A percentile compares a stretch with the other conserved stretches of the same genome.
These are phyloP conservation scores for Griposia aprilina DNA, from an alignment of 2,888 invertebrate species.

Conservation along the genomic window DNA sequence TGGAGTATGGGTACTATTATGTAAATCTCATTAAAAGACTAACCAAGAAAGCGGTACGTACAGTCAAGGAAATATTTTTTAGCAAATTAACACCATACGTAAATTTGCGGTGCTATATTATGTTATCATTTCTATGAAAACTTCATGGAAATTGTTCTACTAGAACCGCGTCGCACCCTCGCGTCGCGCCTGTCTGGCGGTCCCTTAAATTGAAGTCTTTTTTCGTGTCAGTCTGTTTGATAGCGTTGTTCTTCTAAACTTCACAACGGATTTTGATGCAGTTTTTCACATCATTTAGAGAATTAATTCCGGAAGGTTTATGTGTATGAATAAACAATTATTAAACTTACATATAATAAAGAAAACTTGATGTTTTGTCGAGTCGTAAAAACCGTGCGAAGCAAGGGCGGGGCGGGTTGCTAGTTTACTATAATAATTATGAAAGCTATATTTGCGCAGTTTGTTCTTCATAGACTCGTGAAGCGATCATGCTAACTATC, in stretches of 20 bases:
- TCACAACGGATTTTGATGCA: background rate
- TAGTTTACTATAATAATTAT: constrained; percentile 2
- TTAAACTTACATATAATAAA: background rate
- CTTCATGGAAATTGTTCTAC: no score
- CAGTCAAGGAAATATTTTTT: background rate
- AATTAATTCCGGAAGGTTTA: no score
- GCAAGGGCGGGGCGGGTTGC: no score
- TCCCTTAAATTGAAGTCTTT: no score
- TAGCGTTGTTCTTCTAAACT: background rate
- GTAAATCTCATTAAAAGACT: background rate
- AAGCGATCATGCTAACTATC: constrained; percentile 43
- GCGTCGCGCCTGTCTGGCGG: no score
- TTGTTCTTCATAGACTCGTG: constrained; percentile 10
- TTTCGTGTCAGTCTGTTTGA: no score
- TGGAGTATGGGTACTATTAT: background rate
- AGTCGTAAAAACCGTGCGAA: no score
- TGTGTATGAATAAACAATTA: background rate
- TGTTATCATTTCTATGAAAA: no score
- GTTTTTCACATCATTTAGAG: no score
- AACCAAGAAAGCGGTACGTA: background rate
- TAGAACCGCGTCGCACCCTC: no score
- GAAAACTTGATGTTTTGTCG: background rate
- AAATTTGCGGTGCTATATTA: background rate
- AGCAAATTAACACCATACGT: no score
- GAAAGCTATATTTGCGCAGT: background rate